A percentile compares a stretch with the other conserved stretches of the same genome.
Conservation (phyloP, 2,113 vertebrate genomes). For the Macaca nemestrina region DNA sequence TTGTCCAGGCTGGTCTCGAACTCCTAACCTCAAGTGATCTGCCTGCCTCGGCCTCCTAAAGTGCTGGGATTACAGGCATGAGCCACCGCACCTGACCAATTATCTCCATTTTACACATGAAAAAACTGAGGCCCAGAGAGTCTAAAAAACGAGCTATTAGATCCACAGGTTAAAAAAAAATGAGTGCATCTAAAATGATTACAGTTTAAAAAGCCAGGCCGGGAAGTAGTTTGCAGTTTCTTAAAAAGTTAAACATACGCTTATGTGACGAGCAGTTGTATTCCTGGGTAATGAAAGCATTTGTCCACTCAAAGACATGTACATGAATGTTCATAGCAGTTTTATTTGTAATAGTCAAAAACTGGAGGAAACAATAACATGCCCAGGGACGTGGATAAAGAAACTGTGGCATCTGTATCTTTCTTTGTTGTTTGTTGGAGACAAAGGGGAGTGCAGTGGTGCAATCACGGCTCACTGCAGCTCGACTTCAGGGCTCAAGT, state of each 20-base stretch:
- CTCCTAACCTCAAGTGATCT: too few species aligned
- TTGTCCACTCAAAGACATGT: neutral
- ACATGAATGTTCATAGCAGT: neutral
- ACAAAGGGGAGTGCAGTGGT: too few species aligned
- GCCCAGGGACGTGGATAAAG: neutral
- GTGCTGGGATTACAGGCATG: too few species aligned
- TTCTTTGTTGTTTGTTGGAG: too few species aligned
- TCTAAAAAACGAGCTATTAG: neutral
- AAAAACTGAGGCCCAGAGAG: neutral
- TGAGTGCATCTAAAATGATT: neutral
- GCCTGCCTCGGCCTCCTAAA: too few species aligned
- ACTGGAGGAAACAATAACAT: neutral
- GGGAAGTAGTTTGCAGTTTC: neutral
- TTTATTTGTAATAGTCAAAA: neutral
- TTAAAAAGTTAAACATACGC: slow-evolving; percentile 20
- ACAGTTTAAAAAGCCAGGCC: neutral
- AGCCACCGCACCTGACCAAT: too few species aligned
- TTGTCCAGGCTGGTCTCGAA: too few species aligned
- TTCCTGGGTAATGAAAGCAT: neutral
- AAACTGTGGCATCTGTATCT: neutral
- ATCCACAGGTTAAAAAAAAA: neutral
- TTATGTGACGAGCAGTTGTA: neutral
- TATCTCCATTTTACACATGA: neutral
- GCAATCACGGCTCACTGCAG: too few species aligned
- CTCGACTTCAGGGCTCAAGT: too few species aligned